Percentiles rank a stretch among this genome's conserved stretches.
These are phyloP conservation scores for Melieria omissa DNA, from an alignment of 2,888 invertebrate species.

Conservation along the genomic window DNA sequence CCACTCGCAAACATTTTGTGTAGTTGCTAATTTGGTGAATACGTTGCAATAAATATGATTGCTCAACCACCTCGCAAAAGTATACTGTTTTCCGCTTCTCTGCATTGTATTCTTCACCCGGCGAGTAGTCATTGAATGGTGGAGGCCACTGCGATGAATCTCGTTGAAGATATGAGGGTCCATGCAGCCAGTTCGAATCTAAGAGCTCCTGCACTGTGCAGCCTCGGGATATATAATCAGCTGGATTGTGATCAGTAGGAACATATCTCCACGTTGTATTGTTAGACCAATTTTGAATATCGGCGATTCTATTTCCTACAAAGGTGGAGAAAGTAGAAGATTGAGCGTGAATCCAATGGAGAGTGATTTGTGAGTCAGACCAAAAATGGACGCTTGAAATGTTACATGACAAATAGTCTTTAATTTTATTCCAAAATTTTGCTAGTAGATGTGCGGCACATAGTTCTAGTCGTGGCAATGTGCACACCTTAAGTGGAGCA, in stretches of 20 bases:
- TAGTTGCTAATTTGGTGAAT: constrained; percentile 5
- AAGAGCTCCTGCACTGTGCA: constrained; percentile 19
- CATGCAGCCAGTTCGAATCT: constrained; percentile 27
- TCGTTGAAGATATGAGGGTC: constrained; percentile 29
- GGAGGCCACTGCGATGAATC: constrained; percentile 47
- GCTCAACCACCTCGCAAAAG: neutral
- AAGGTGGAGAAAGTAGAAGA: constrained; percentile 34
- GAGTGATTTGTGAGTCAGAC: constrained; percentile 39
- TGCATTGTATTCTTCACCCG: neutral
- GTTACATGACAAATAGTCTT: neutral
- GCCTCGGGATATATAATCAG: constrained; percentile 38
- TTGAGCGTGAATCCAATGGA: constrained; percentile 38
- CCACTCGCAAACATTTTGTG: constrained; percentile 13
- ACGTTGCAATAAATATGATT: constrained; percentile 5
- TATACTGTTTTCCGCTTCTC: neutral
- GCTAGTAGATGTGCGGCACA: constrained; percentile 39
- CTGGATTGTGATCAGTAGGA: constrained; percentile 39
- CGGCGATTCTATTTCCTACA: constrained; percentile 41
- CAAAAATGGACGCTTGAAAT: constrained; percentile 23
- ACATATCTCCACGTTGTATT: constrained; percentile 37
- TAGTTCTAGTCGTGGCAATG: constrained; percentile 39
- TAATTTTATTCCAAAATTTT: constrained; percentile 30
- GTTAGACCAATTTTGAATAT: constrained; percentile 32
- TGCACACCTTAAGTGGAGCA: constrained; percentile 38
- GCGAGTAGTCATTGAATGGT: neutral